Evolutionary conservation across 37 sponge, comb jelly and placozoan genomes (phyloP).

Genomic region (Ianthella basta): DNA sequence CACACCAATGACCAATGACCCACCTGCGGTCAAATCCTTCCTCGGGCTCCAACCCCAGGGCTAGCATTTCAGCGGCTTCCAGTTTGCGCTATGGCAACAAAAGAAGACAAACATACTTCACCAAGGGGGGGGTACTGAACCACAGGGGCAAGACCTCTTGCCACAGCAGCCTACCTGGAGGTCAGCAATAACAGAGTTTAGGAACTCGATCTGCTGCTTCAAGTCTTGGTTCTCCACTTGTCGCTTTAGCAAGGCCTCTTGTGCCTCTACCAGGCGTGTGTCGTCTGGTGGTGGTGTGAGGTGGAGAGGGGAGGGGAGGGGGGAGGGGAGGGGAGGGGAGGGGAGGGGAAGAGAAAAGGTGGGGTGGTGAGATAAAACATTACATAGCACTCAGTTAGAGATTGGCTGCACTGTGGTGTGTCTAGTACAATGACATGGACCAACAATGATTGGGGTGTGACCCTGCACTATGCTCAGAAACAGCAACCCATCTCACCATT

Average conservation of each 20-base stretch:
- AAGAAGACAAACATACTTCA: not conserved
- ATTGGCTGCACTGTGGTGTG: too few species aligned
- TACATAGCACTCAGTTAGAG: not conserved
- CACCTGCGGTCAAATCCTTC: not conserved
- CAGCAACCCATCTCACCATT: not conserved
- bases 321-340: not conserved
- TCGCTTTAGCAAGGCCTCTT: constrained; percentile 11
- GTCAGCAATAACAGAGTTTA: constrained; percentile 82
- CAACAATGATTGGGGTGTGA: too few species aligned
- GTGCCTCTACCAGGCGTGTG: constrained; percentile 22
- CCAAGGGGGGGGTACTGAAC: not conserved
- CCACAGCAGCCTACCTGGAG: not conserved
- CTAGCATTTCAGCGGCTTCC: constrained; percentile 10
- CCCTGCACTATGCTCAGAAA: too few species aligned
- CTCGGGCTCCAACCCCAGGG: constrained; percentile 14
- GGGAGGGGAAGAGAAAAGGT: not conserved
- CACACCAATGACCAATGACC: not conserved
- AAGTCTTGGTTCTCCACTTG: constrained; percentile 9
- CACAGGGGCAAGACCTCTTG: not conserved
- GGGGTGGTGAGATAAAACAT: not conserved
- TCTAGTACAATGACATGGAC: too few species aligned
- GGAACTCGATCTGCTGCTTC: constrained; percentile 68
- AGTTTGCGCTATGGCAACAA: not conserved
- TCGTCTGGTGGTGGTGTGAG: constrained; percentile 7
- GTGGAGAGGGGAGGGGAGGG: constrained; percentile 1